phyloP scores from a whole-genome alignment of 2,113 vertebrate species.

The Hemicordylus capensis region DNA sequence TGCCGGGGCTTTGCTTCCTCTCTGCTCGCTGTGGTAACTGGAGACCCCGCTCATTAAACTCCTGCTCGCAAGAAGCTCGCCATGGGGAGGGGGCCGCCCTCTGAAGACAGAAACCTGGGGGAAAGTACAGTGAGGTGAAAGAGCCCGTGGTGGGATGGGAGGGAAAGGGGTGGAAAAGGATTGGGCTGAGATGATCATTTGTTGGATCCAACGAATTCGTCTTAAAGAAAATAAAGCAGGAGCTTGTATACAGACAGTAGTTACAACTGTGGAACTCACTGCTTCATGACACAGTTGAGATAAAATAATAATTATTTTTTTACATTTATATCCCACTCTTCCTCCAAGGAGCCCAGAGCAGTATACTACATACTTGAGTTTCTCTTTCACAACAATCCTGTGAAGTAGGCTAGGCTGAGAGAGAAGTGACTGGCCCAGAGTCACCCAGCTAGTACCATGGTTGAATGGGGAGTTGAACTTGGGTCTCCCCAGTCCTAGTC shows the following conservation, averaged over 20 bases:
- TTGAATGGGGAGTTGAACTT: too few relatives aligned
- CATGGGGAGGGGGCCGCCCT: neutral
- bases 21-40: neutral
- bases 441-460: too few relatives aligned
- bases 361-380: too few relatives aligned
- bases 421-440: too few relatives aligned
- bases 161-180: neutral
- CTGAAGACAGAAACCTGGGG: neutral
- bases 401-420: too few relatives aligned
- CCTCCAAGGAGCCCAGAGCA: too few relatives aligned
- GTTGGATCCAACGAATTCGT: neutral
- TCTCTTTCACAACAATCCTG: too few relatives aligned
- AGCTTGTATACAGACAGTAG: too few relatives aligned
- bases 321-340: too few relatives aligned
- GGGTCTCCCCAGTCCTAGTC: too few relatives aligned
- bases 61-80: neutral
- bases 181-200: neutral
- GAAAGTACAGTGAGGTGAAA: neutral
- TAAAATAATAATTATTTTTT: too few relatives aligned
- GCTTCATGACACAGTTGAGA: neutral
- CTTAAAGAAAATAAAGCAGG: neutral
- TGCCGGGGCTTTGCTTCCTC: conserved; percentile 19
- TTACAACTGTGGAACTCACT: neutral
- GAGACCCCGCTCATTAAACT: conserved; percentile 8
- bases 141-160: neutral